Evolutionary conservation across 2,113 vertebrate genomes (phyloP), one percentile per base, ranked within the genome.

Genomic region (Epinephelus moara): DNA sequence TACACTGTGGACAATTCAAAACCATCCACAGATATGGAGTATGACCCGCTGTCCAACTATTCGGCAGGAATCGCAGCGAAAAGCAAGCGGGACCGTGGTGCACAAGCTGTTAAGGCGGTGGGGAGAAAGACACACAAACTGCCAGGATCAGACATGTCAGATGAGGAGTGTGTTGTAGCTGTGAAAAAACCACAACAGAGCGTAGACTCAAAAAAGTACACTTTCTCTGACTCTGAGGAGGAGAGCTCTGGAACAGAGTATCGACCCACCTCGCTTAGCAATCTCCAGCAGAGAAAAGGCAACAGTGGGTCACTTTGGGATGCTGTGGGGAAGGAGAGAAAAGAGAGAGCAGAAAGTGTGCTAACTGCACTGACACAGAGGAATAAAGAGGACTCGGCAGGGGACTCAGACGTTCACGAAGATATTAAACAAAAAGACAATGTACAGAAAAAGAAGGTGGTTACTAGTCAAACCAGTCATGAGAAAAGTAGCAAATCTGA

Each of bases 21-120:
- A 84, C 98, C 98, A 0, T 94, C 95, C 15, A 99, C 98, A 0
- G 98, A 99, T 87, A 93, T 99, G 94, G 98, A 99, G 71, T 99
- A 99, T 0, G 98, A 99, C 75, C 98, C 98, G 0, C 95, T 99
- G 19, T 98, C 97, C 10, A 99, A 99, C 93, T 99, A 97, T 76
- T 96, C 97, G 0, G 97, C 98, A 37, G 95, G 97, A 70, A 97
- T 96, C 0, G 78, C 96, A 47, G 88, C 77, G 81, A 97, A 98
- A 71, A 87, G 60, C 45, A 97, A 96, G 85, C 94, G 80, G 69
- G 94, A 95, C 0, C 77, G 90, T 18, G 87, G 81, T 49, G 23
- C 52, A 1, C 50, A 74, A 11, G 50, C 61, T 70, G 37, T 49
- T 27, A 89, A 75, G 47, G 78, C 18, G 6, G 73, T 86, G 0